Base-by-base conservation (phyloP, 1,140 invertebrate species). In the Hyles vespertilio region DNA sequence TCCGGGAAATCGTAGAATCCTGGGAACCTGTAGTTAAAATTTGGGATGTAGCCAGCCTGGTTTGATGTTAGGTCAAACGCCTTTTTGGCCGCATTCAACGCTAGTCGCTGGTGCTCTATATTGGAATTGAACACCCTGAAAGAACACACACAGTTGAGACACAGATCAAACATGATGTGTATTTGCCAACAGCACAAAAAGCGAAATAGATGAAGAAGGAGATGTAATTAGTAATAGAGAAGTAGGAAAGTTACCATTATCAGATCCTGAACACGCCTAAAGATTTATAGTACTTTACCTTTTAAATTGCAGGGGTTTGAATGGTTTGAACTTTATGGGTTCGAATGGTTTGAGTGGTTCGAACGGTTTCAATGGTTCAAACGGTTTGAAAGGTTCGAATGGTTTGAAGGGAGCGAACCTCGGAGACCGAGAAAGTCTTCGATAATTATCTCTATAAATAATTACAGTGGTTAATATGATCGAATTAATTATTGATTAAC, bases 61-160 rank as follows among this genome's bases (percentile, higher is more conserved):
- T 81, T 81, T 54, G 79, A 78, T n/a, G 89, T 79, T 49, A 83
- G 54, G 60, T 87, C 83, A 72, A 76, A 89, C 33, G 87, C 84
- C 70, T 82, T 84, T 58, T 69, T 77, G 9, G 87, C 81, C 22
- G 85, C 81, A 22, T 75, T 67, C 46, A 69, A 74, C 43, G 86
- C 86, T 59, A 81, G 66, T 46, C 66, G 73, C 56, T 84, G 83
- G 53, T 75, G 74, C 47, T 77, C 74, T 49, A 77, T 57, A 68
- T 86, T 82, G 60, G 76, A 76, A 65, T 70, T 60, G 65, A 89
- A 89, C 33, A 74, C 71, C 77, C 89, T 89, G 84, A 46, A 84
- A 83, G 72, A 60, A 78, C 48, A 78, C 73, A 61, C 53, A 56
- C 62, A 69, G 9, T 62, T 65, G 58, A 65, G 10, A 57, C 36